A percentile compares a stretch with the other conserved stretches of the same genome.
phyloP scores from a whole-genome alignment of 1,140 invertebrate species.

The Calliopsis andreniformis region DNA sequence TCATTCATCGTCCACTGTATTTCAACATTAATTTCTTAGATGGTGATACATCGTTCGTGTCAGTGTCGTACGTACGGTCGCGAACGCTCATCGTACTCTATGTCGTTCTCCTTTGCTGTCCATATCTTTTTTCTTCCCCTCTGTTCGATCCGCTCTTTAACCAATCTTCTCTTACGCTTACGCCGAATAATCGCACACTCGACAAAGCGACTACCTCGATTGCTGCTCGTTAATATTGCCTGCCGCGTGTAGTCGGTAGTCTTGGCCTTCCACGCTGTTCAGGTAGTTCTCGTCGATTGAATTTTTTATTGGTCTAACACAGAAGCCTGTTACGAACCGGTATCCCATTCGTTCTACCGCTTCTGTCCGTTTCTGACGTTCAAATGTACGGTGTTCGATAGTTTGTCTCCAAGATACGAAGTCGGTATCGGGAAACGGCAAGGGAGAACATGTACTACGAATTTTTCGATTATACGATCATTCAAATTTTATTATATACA shows the following conservation, averaged over 20 bases:
- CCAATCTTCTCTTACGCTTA: constrained; percentile 20
- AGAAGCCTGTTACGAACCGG: constrained; percentile 50
- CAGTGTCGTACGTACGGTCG: constrained; percentile 62
- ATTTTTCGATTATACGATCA: too few relatives aligned
- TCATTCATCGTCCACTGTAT: constrained; percentile 68
- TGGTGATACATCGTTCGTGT: constrained; percentile 76
- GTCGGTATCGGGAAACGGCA: neutral
- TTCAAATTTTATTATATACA: constrained; percentile 29
- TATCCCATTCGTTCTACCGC: constrained; percentile 46
- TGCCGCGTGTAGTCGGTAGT: constrained; percentile 54
- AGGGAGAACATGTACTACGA: too few relatives aligned
- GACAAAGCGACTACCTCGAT: constrained; percentile 56
- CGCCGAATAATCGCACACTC: constrained; percentile 60
- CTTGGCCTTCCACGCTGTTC: constrained; percentile 32
- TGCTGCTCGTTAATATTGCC: constrained; percentile 69
- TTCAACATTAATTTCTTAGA: constrained; percentile 76
- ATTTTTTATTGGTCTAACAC: constrained; percentile 57
- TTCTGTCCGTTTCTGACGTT: constrained; percentile 36
- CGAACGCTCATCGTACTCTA: constrained; percentile 72
- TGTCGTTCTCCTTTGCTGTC: constrained; percentile 2
- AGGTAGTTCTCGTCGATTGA: constrained; percentile 62
- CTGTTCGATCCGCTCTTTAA: neutral
- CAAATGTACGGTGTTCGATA: constrained; percentile 33
- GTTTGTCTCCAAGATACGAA: constrained; percentile 2
- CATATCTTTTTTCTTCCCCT: constrained; percentile 23